These are phyloP conservation scores for Atta cephalotes DNA, from an alignment of 1,140 invertebrate species.

Conservation along the genomic window DNA sequence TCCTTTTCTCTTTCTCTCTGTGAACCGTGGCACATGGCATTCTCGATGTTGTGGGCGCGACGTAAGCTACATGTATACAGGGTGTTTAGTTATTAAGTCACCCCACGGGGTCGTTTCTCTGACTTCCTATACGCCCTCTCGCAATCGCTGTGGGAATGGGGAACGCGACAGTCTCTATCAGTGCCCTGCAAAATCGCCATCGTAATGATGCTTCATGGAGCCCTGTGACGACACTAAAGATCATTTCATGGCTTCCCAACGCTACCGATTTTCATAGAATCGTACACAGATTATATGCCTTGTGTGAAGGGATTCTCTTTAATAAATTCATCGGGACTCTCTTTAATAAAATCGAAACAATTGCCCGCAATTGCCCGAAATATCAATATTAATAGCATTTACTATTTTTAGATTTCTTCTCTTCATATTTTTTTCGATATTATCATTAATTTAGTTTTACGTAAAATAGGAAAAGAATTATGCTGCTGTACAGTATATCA, in stretches of 20 bases:
- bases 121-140: slow-evolving; percentile 72
- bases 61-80: slow-evolving; percentile 78
- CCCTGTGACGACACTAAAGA: slow-evolving; percentile 73
- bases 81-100: slow-evolving; percentile 85
- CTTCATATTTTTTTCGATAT: background rate
- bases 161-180: slow-evolving; percentile 70
- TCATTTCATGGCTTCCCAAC: slow-evolving; percentile 64
- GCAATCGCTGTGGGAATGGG: slow-evolving; percentile 78
- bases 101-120: slow-evolving; percentile 77
- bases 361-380: background rate
- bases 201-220: slow-evolving; percentile 68
- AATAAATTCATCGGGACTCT: background rate
- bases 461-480: background rate
- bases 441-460: background rate
- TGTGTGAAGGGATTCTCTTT: slow-evolving; percentile 2
- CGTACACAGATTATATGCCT: slow-evolving; percentile 46
- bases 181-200: slow-evolving; percentile 67
- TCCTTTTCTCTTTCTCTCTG: slow-evolving; percentile 64
- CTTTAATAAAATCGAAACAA: slow-evolving; percentile 4
- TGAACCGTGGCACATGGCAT: slow-evolving; percentile 80
- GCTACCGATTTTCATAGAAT: slow-evolving; percentile 40
- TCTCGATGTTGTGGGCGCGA: slow-evolving; percentile 77
- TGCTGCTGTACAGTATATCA: too few species aligned
- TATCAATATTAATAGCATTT: background rate
- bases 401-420: background rate